phyloP scores from a whole-genome alignment of 1,140 invertebrate species.

The Ooceraea biroi region DNA sequence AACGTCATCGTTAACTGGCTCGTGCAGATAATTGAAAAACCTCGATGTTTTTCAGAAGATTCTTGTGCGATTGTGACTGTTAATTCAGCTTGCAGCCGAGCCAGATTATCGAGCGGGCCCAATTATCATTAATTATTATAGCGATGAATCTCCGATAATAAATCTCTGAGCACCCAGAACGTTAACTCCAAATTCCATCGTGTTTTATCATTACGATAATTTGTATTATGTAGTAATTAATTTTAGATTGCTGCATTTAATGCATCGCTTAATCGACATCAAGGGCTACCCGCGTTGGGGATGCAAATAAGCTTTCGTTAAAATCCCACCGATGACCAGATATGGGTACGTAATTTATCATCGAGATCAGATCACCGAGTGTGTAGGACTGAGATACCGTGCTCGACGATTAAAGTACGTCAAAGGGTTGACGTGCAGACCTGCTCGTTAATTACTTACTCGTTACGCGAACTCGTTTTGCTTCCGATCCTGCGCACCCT shows the following conservation, averaged over 20 bases:
- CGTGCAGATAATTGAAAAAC: neutral
- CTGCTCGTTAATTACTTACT: neutral
- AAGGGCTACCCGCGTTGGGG: neutral
- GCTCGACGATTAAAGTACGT: conserved; percentile 14
- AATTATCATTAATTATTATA: neutral
- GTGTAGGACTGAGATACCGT: neutral
- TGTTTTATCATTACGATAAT: conserved; percentile 18
- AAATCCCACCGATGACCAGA: conserved; percentile 9
- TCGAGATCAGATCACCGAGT: neutral
- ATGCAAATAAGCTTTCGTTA: conserved; percentile 27
- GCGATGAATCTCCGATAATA: neutral
- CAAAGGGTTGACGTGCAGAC: neutral
- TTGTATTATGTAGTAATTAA: conserved; percentile 32
- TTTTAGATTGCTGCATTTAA: conserved; percentile 8
- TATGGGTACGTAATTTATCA: conserved; percentile 28
- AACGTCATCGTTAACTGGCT: neutral
- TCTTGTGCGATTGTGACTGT: neutral
- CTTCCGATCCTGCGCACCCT: no score
- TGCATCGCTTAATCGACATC: neutral
- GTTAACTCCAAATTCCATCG: neutral
- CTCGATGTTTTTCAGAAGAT: neutral
- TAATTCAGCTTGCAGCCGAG: neutral
- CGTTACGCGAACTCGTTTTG: neutral
- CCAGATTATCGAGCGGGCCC: neutral
- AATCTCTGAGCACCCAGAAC: neutral